Percentiles rank a stretch among this genome's conserved stretches.
Evolutionary conservation across 2,113 vertebrate species (phyloP).

Genomic region (Atherinomorus stipes): DNA sequence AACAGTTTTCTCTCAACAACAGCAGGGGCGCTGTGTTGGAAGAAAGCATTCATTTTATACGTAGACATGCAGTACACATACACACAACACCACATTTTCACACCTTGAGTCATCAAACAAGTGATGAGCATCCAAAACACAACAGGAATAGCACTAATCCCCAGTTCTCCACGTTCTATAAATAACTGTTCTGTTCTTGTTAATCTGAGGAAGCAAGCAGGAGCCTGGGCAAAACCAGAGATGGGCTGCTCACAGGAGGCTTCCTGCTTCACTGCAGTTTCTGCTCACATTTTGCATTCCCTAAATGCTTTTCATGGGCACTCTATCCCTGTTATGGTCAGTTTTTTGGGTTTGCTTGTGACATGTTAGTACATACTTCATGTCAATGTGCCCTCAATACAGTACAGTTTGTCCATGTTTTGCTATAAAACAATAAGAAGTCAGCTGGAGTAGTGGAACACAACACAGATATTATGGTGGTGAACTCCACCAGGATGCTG

Average conservation of each 20-base stretch:
- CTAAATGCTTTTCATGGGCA: background rate
- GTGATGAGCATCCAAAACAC: conserved; percentile 49
- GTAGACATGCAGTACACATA: background rate
- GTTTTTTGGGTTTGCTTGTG: too few species aligned
- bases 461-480: too few species aligned
- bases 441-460: too few species aligned
- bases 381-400: too few species aligned
- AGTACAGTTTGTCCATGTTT: too few species aligned
- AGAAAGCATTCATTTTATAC: background rate
- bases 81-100: conserved; percentile 7
- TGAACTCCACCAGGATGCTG: too few species aligned
- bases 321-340: background rate
- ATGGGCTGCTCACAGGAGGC: conserved; percentile 15
- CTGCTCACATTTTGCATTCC: conserved; percentile 7
- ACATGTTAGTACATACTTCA: too few species aligned
- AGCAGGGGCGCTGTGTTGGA: background rate
- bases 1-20: background rate
- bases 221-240: conserved; percentile 36
- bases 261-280: background rate
- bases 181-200: conserved; percentile 63
- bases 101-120: conserved; percentile 55
- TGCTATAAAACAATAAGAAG: too few species aligned
- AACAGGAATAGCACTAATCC: conserved; percentile 60
- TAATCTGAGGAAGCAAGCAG: conserved; percentile 55
- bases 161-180: conserved; percentile 57